Evolutionary conservation across 2,797 vertebrate genomes (phyloP).

Genomic region (Sebastes steindachneri): DNA sequence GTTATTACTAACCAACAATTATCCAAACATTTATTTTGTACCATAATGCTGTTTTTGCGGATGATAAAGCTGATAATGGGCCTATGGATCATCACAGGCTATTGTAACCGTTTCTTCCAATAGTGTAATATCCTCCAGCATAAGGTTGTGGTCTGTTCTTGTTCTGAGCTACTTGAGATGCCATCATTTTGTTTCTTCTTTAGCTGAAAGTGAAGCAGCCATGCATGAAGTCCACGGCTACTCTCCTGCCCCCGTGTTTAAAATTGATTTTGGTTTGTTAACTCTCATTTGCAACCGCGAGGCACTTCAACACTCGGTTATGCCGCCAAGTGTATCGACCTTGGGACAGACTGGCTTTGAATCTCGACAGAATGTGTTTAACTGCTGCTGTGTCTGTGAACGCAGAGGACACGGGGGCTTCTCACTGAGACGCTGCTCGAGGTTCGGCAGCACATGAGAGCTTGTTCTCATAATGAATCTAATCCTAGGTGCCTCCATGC

Average conservation of each 20-base stretch:
- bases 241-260: constrained; percentile 34
- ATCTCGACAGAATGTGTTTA: constrained; percentile 47
- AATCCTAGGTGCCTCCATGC: constrained; percentile 40
- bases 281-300: constrained; percentile 54
- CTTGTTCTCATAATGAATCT: constrained; percentile 61
- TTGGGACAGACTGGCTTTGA: constrained; percentile 52
- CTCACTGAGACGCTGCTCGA: background rate
- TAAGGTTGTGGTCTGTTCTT: constrained; percentile 4
- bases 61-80: constrained; percentile 2
- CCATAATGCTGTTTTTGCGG: background rate
- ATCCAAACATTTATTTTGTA: constrained; percentile 17
- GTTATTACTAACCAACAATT: constrained; percentile 23
- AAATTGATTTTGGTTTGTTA: constrained; percentile 71
- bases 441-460: constrained; percentile 40
- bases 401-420: constrained; percentile 28
- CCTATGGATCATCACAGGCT: background rate
- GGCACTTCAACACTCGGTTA: constrained; percentile 49
- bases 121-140: background rate
- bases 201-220: constrained; percentile 19
- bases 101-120: background rate
- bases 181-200: constrained; percentile 27
- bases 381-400: constrained; percentile 32
- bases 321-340: constrained; percentile 54
- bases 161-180: background rate
- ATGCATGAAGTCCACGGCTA: constrained; percentile 39